These are phyloP conservation scores for Pelagia noctiluca DNA, from an alignment of 30 jellyfish, hydroid and myxozoan genomes.

Conservation along the genomic window DNA sequence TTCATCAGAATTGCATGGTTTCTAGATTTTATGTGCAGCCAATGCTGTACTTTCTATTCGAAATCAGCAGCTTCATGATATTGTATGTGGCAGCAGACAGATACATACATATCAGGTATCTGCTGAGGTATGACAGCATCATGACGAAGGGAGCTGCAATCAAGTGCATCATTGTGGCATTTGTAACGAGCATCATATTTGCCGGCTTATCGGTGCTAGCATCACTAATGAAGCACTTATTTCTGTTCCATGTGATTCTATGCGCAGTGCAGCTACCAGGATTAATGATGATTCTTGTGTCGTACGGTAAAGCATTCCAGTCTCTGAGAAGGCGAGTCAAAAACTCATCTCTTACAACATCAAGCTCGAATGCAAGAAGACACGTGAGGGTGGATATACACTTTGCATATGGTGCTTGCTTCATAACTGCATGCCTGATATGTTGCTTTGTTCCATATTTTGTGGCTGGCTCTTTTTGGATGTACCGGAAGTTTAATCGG, in stretches of 20 bases:
- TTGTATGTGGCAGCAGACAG: conserved; percentile 30
- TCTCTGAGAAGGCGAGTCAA: background rate
- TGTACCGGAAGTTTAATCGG: conserved; percentile 4
- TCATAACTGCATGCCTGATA: background rate
- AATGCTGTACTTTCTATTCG: conserved; percentile 11
- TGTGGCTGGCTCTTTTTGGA: background rate
- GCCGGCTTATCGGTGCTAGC: conserved; percentile 24
- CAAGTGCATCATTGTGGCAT: background rate
- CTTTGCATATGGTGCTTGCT: background rate
- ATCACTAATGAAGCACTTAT: background rate
- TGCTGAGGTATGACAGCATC: background rate
- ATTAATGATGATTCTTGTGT: background rate
- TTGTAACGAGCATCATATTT: background rate
- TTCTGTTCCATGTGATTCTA: background rate
- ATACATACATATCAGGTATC: background rate
- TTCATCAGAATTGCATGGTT: background rate
- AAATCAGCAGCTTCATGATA: conserved; percentile 34
- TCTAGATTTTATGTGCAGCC: background rate
- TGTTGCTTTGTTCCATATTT: conserved; percentile 31
- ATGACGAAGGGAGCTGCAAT: conserved; percentile 5
- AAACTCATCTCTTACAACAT: background rate
- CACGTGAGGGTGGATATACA: background rate
- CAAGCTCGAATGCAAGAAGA: background rate
- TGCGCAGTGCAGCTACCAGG: background rate
- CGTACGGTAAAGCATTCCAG: background rate